phyloP scores from a whole-genome alignment of 2,797 vertebrate genomes.

The Hapalemur alaotrensis region DNA sequence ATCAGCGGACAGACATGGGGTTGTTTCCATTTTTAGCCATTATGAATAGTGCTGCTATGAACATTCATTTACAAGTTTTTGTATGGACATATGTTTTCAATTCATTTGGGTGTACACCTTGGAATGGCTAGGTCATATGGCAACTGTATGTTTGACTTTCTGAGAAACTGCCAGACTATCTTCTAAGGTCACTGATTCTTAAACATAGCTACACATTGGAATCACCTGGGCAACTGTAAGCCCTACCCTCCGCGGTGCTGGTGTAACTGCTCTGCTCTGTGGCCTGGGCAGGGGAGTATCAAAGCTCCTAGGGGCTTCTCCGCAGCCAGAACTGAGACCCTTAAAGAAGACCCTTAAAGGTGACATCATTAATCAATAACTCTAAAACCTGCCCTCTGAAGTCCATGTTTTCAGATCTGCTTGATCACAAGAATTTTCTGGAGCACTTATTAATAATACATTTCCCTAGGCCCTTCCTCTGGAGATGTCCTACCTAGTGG shows the following conservation, averaged over 20 bases:
- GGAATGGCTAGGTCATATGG: neutral
- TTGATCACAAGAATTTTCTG: neutral
- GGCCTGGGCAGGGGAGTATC: neutral
- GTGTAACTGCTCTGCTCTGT: neutral
- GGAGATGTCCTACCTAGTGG: neutral
- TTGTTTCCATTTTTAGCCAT: neutral
- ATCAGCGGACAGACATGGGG: neutral
- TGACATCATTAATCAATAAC: neutral
- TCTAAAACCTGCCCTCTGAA: neutral
- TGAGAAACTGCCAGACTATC: neutral
- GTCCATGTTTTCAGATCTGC: neutral
- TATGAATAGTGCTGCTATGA: neutral
- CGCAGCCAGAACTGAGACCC: neutral
- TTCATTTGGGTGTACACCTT: neutral
- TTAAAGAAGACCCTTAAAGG: neutral
- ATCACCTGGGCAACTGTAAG: neutral
- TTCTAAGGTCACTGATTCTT: neutral
- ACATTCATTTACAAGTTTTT: neutral
- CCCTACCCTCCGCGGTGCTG: neutral
- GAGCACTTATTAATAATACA: neutral
- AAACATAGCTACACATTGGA: neutral
- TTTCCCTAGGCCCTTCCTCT: neutral
- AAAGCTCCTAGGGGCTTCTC: neutral
- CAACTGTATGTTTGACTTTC: slow-evolving; percentile 2
- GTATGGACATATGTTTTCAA: neutral